Evolutionary conservation across 2,888 invertebrate species (phyloP).

Genomic region (Drosophila greeni): DNA sequence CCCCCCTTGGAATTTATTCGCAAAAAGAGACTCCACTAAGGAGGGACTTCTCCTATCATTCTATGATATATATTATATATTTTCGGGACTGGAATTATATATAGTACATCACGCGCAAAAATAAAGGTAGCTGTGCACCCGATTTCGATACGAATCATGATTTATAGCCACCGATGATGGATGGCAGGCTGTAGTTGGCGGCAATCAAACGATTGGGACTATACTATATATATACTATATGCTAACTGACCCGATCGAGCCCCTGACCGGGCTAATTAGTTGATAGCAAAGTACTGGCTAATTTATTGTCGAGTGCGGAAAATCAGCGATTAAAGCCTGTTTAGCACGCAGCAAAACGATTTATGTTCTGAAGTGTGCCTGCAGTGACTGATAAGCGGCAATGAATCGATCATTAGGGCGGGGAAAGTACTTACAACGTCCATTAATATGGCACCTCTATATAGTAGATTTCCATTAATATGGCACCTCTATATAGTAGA

Average conservation of each 20-base stretch:
- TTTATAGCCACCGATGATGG: conserved; percentile 59
- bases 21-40: neutral
- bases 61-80: conserved; percentile 2
- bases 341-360: conserved; percentile 41
- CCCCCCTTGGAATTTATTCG: neutral
- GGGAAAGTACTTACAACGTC: conserved; percentile 36
- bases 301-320: conserved; percentile 46
- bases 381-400: conserved; percentile 56
- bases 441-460: conserved; percentile 9
- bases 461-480: no score
- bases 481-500: conserved; percentile 3
- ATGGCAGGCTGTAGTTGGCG: conserved; percentile 46
- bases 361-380: conserved; percentile 47
- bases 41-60: conserved; percentile 6
- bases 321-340: conserved; percentile 54
- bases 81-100: conserved; percentile 10
- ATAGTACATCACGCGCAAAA: conserved; percentile 60
- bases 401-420: conserved; percentile 30
- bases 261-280: conserved; percentile 22
- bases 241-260: conserved; percentile 32
- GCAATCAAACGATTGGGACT: conserved; percentile 59
- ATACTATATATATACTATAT: no score
- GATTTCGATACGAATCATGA: conserved; percentile 45
- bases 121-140: conserved; percentile 33
- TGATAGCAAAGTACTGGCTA: conserved; percentile 8